Evolutionary conservation across 1,140 invertebrate genomes (phyloP).

Genomic region (Aphelenchoides fujianensis): DNA sequence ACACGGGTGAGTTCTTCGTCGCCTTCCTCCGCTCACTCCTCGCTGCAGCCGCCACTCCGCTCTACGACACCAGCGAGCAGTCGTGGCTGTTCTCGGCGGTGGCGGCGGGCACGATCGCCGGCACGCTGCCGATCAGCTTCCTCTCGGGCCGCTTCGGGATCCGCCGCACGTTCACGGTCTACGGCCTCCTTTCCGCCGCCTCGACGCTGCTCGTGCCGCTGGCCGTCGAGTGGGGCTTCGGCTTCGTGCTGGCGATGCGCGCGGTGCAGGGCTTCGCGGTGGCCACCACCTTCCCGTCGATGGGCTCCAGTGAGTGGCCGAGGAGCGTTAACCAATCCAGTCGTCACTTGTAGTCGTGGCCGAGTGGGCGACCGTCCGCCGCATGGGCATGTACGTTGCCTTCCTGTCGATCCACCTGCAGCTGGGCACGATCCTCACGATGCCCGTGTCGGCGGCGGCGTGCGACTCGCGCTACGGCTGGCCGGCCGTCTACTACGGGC

Average conservation of each 20-base stretch:
- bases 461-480: conserved; percentile 21
- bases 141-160: background rate
- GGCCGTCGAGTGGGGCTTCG: conserved; percentile 2
- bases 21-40: background rate
- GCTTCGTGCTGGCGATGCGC: conserved; percentile 10
- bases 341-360: background rate
- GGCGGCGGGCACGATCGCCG: conserved; percentile 8
- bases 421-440: conserved; percentile 22
- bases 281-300: conserved; percentile 2
- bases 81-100: background rate
- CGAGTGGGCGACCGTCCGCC: conserved; percentile 4
- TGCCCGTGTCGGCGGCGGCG: conserved; percentile 23
- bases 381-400: conserved; percentile 4
- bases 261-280: conserved; percentile 13
- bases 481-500: conserved; percentile 17
- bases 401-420: conserved; percentile 12
- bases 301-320: background rate
- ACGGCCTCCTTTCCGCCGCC: background rate
- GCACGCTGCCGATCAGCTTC: conserved; percentile 3
- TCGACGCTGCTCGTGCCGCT: background rate
- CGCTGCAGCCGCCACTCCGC: background rate
- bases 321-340: background rate
- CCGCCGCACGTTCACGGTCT: background rate
- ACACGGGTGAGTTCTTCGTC: background rate
- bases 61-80: background rate